These are phyloP conservation scores for Mellivora capensis DNA, from an alignment of 2,113 vertebrate genomes.

Conservation along the genomic window DNA sequence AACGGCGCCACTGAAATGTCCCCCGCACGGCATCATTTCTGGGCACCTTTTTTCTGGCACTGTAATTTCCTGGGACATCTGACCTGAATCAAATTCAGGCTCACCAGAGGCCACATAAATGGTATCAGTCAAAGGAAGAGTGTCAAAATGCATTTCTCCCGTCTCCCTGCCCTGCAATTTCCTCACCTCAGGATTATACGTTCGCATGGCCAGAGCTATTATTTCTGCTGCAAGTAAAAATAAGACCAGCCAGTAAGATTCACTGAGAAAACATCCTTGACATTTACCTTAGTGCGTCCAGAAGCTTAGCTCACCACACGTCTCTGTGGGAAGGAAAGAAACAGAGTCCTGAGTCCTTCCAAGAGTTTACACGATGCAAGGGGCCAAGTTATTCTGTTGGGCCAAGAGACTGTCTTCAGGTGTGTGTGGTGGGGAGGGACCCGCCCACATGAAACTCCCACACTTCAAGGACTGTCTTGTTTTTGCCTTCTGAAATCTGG, in stretches of 20 bases:
- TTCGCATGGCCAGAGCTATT: neutral
- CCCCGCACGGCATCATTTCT: neutral
- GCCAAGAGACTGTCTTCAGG: neutral
- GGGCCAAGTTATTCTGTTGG: neutral
- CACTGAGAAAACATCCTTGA: slow-evolving; percentile 53
- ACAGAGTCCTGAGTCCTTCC: neutral
- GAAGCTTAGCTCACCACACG: neutral
- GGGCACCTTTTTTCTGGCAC: neutral
- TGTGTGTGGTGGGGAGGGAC: too few relatives aligned
- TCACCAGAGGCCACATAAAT: neutral
- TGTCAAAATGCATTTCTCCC: slow-evolving; percentile 22
- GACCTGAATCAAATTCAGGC: slow-evolving; percentile 42
- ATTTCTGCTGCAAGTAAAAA: slow-evolving; percentile 53
- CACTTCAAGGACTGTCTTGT: neutral
- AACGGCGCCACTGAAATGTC: neutral
- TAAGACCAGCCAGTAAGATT: neutral
- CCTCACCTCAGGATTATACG: slow-evolving; percentile 31
- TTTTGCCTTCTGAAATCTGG: neutral
- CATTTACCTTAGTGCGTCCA: slow-evolving; percentile 47
- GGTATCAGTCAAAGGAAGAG: slow-evolving; percentile 28
- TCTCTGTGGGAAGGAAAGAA: neutral
- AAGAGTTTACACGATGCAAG: neutral
- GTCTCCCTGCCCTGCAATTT: slow-evolving; percentile 8
- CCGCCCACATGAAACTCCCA: neutral
- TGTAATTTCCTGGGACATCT: slow-evolving; percentile 1